Evolutionary conservation across 2,797 vertebrate species (phyloP).

Genomic region (Oreochromis mossambicus): DNA sequence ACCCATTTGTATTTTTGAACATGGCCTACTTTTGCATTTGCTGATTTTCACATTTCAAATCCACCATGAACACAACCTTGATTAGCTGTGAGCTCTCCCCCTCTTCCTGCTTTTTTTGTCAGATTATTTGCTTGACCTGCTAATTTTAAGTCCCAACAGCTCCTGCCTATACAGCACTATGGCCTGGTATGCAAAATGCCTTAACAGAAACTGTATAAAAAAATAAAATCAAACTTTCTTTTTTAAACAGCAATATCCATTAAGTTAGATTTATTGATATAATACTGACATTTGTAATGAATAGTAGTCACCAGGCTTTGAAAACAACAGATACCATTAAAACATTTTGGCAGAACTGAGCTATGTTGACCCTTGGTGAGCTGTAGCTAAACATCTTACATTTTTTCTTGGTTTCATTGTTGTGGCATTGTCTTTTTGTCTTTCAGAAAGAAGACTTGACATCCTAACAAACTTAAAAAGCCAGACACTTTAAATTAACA

Average conservation of each 20-base stretch:
- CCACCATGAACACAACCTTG: slow-evolving; percentile 14
- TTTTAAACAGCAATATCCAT: slow-evolving; percentile 43
- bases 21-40: slow-evolving; percentile 32
- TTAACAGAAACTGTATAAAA: neutral
- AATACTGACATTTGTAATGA: slow-evolving; percentile 82
- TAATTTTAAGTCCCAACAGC: neutral
- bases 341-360: slow-evolving; percentile 65
- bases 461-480: slow-evolving; percentile 53
- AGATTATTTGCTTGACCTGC: slow-evolving; percentile 24
- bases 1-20: slow-evolving; percentile 20
- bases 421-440: slow-evolving; percentile 41
- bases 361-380: slow-evolving; percentile 39
- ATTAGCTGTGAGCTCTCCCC: neutral
- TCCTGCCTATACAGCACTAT: neutral
- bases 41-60: slow-evolving; percentile 37
- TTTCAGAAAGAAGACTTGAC: slow-evolving; percentile 48
- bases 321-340: slow-evolving; percentile 76
- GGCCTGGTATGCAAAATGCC: neutral
- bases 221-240: slow-evolving; percentile 12
- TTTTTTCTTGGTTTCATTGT: slow-evolving; percentile 45
- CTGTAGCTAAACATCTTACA: slow-evolving; percentile 57
- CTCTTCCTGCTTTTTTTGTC: neutral
- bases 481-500: slow-evolving; percentile 62
- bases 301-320: slow-evolving; percentile 72
- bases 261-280: slow-evolving; percentile 81